These are phyloP conservation scores for Pandemis heparana DNA, from an alignment of 2,888 invertebrate species.

Conservation along the genomic window DNA sequence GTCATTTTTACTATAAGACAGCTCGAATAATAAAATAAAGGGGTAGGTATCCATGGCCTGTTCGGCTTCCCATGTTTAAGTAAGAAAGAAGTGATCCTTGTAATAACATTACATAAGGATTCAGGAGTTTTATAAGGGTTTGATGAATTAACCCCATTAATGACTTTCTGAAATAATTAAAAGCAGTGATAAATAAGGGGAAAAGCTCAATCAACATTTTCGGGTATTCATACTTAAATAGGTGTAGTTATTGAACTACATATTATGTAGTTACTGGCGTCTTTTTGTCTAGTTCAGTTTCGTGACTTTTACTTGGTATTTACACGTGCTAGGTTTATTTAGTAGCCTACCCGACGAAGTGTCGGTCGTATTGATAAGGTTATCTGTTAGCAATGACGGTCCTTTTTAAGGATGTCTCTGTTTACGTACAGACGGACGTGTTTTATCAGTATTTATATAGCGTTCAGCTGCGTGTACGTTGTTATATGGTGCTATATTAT, in stretches of 20 bases:
- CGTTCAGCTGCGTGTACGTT: constrained; percentile 26
- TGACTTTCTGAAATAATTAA: too few relatives aligned
- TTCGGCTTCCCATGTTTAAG: too few relatives aligned
- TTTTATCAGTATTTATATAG: constrained; percentile 36
- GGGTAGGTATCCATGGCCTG: too few relatives aligned
- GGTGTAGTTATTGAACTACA: background rate
- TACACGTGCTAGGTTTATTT: background rate
- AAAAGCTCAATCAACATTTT: background rate
- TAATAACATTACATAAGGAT: too few relatives aligned
- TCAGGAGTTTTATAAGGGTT: too few relatives aligned
- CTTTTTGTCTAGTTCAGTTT: constrained; percentile 1
- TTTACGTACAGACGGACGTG: constrained; percentile 29
- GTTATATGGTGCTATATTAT: background rate
- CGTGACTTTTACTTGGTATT: background rate
- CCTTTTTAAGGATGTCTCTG: constrained; percentile 39
- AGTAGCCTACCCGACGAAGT: background rate
- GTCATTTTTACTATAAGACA: too few relatives aligned
- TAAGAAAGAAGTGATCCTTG: too few relatives aligned
- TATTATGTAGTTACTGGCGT: background rate
- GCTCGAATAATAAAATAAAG: too few relatives aligned
- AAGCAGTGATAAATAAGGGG: too few relatives aligned
- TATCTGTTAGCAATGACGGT: constrained; percentile 35
- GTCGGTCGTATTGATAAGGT: constrained; percentile 25
- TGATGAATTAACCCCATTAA: too few relatives aligned
- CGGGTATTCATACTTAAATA: background rate